Evolutionary conservation across 2,113 vertebrate genomes (phyloP).

Genomic region (Sander lucioperca): DNA sequence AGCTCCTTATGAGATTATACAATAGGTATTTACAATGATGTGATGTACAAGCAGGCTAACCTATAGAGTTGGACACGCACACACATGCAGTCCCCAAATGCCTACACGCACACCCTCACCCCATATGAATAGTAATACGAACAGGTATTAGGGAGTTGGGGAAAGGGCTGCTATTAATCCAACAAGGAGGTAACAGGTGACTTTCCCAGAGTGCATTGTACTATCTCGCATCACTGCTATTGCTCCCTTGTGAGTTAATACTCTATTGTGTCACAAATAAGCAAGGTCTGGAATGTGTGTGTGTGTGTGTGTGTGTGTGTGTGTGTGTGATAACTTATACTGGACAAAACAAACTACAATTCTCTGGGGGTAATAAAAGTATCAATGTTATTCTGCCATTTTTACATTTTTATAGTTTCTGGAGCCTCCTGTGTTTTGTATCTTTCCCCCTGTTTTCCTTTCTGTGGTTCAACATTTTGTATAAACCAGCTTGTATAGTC

Average conservation of each 20-base stretch:
- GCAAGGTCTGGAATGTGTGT: not conserved
- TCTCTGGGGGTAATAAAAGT: slow-evolving; percentile 21
- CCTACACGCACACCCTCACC: not conserved
- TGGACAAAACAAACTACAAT: slow-evolving; percentile 14
- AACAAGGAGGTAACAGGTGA: slow-evolving; percentile 21
- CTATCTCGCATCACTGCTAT: slow-evolving; percentile 25
- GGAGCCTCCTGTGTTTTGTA: slow-evolving; percentile 35
- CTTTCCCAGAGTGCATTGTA: slow-evolving; percentile 46
- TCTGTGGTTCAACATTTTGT: slow-evolving; percentile 7
- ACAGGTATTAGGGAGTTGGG: slow-evolving; percentile 8
- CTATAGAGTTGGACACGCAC: not conserved
- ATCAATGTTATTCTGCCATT: slow-evolving; percentile 38
- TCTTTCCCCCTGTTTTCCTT: slow-evolving; percentile 13
- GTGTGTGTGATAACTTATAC: slow-evolving; percentile 10
- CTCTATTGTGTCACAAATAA: slow-evolving; percentile 26
- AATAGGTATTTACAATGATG: not conserved
- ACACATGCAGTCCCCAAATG: not conserved
- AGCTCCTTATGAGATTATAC: not conserved
- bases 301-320: not conserved
- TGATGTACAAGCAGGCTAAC: not conserved
- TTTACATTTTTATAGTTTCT: slow-evolving; percentile 46
- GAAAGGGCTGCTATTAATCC: slow-evolving; percentile 30
- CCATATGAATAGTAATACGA: slow-evolving; percentile 12
- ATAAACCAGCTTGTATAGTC: slow-evolving; percentile 25
- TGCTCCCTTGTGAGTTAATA: slow-evolving; percentile 28